Evolutionary conservation across 2,113 vertebrate genomes (phyloP).

Genomic region (Megaceryle maxima): DNA sequence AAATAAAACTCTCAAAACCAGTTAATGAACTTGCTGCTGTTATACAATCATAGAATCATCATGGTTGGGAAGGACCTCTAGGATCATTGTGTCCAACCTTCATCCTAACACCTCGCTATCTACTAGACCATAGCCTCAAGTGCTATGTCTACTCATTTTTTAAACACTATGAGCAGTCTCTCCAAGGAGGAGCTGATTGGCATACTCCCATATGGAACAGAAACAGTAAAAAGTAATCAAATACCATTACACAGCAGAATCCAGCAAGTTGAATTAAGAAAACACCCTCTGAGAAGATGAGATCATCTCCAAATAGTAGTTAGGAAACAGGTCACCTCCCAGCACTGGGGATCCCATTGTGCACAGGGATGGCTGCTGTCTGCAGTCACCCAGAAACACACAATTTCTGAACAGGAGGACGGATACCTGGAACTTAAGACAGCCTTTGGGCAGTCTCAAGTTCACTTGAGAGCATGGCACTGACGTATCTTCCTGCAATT

Average conservation of each 20-base stretch:
- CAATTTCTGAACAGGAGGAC: background rate
- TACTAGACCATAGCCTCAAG: too few relatives aligned
- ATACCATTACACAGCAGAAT: background rate
- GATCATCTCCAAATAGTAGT: background rate
- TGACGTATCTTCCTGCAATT: background rate
- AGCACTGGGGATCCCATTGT: background rate
- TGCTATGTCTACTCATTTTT: too few relatives aligned
- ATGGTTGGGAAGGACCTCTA: too few relatives aligned
- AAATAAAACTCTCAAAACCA: background rate
- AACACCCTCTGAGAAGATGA: background rate
- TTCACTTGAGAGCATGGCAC: too few relatives aligned
- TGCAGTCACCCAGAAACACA: background rate
- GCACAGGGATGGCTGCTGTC: background rate
- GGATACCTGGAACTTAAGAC: rapidly evolving
- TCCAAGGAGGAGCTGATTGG: background rate
- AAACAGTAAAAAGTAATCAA: background rate
- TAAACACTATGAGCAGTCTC: background rate
- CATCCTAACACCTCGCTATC: too few relatives aligned
- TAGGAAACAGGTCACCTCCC: background rate
- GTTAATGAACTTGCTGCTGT: background rate
- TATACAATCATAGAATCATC: background rate
- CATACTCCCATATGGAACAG: background rate
- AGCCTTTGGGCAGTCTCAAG: background rate
- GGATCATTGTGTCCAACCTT: too few relatives aligned
- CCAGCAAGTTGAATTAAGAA: background rate